phyloP scores from a whole-genome alignment of 2,113 vertebrate species.

The Natator depressus region DNA sequence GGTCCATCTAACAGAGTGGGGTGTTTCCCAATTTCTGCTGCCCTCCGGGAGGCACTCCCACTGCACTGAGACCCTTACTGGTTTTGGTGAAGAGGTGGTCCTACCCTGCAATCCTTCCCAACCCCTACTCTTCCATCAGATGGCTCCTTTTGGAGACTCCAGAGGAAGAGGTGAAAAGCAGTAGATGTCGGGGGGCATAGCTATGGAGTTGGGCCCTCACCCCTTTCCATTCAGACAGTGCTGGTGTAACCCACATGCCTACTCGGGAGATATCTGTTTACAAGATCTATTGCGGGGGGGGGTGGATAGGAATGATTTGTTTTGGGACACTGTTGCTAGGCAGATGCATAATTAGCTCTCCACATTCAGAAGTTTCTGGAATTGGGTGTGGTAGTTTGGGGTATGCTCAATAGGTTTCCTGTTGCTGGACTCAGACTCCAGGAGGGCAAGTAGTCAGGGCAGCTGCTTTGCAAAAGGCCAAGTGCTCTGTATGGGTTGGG shows the following conservation, averaged over 20 bases:
- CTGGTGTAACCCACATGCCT: not conserved
- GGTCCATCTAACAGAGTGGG: not conserved
- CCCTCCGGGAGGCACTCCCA: not conserved
- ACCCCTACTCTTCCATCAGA: not conserved
- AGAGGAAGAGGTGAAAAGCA: not conserved
- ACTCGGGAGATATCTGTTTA: too few relatives aligned
- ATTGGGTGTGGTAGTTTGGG: too few relatives aligned
- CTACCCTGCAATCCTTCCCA: not conserved
- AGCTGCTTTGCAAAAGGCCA: too few relatives aligned
- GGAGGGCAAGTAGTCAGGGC: too few relatives aligned
- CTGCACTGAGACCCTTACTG: not conserved
- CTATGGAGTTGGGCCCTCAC: not conserved
- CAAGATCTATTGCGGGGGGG: too few relatives aligned
- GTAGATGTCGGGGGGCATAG: not conserved
- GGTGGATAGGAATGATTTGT: too few relatives aligned
- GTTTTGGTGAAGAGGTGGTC: not conserved
- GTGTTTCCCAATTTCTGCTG: not conserved
- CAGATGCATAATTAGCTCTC: too few relatives aligned
- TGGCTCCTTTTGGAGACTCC: not conserved
- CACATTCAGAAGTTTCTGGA: too few relatives aligned
- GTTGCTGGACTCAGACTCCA: too few relatives aligned
- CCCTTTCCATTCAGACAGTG: not conserved
- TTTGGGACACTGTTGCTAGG: too few relatives aligned
- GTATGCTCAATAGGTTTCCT: too few relatives aligned
- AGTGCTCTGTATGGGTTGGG: too few relatives aligned